Evolutionary conservation across 2,797 vertebrate species (phyloP).

Genomic region (Valencia hispanica): DNA sequence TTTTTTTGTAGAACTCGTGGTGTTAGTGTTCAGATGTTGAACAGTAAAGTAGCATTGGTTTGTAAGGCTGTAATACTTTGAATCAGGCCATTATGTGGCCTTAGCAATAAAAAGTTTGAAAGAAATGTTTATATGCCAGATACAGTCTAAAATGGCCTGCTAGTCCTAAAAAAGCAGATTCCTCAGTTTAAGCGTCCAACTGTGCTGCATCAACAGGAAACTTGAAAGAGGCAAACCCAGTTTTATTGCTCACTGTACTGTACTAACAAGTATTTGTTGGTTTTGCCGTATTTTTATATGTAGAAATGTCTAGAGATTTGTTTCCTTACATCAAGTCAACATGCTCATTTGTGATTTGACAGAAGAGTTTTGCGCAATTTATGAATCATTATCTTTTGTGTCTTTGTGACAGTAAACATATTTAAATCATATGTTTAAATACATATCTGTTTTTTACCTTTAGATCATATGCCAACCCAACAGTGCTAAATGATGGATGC

Average conservation of each 20-base stretch:
- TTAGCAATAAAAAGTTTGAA: slow-evolving; percentile 17
- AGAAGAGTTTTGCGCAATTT: slow-evolving; percentile 41
- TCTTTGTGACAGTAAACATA: slow-evolving; percentile 15
- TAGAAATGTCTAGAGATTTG: neutral
- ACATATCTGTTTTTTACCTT: slow-evolving; percentile 5
- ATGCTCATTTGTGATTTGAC: neutral
- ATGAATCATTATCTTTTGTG: neutral
- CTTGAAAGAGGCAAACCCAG: neutral
- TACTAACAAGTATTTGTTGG: slow-evolving; percentile 4
- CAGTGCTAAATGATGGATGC: neutral
- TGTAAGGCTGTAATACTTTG: neutral
- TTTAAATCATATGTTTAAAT: slow-evolving; percentile 5
- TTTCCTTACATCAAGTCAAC: slow-evolving; percentile 9
- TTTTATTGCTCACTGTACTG: slow-evolving; percentile 1
- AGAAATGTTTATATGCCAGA: neutral
- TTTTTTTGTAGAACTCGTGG: slow-evolving; percentile 15
- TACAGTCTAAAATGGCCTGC: neutral
- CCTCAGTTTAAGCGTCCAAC: neutral
- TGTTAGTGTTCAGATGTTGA: slow-evolving; percentile 9
- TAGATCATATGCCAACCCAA: neutral
- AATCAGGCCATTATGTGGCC: neutral
- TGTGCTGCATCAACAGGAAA: neutral
- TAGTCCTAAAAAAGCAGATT: neutral
- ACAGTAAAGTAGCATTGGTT: slow-evolving; percentile 15
- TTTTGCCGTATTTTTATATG: slow-evolving; percentile 15